Evolutionary conservation across 2,797 vertebrate species (phyloP), one percentile per base, ranked within the genome.

Genomic region (Darevskia mixta): DNA sequence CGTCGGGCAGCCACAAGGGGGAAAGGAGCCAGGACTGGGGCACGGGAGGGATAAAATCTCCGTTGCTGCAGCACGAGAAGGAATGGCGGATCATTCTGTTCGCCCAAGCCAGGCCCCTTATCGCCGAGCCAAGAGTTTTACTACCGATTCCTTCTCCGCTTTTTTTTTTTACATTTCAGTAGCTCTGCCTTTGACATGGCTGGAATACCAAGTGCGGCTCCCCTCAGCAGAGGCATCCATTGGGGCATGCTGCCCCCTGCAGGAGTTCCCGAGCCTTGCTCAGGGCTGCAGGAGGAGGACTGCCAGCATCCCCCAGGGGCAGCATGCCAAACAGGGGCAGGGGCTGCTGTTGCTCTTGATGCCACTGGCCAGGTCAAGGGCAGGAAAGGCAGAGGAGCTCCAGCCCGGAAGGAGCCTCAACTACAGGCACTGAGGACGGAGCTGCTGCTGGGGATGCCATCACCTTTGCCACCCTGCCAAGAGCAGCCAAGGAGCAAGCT

Each of bases 191-290:
- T 2, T 45, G 71, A 89, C 88, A 38, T 2, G 92, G 78, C 77
- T 85, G 1, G 95, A 94, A 92, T 94, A 80, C 0, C 17, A 88
- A 93, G 88, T 15, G 3, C 8, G 1, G 18, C 10, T 0, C 2
- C 9, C 49, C 5, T 1, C 23, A 0, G 5, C 27, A 41, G 76
- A 3, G 72, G 67, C 92, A 94, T 93, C 88, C 69, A 89, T 90
- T 90, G 90, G 90, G 0, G 67, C 93, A 91, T 89, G 89, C 95
- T 96, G 95, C 95, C 89, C 95, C 93, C 96, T 93, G 78, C 93
- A 90, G 96, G 93, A 92, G n/a, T 77, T 2, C 25, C n/a, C 1
- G 1, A 1, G 15, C 49, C 83, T 27, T n/a, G 20, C 11, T 15
- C 25, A 25, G 38, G 49, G 69, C 67, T 69, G 67, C 69, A 13